These are phyloP conservation scores for Sminthurinus aureus DNA, from an alignment of 2,888 invertebrate genomes.

Conservation along the genomic window DNA sequence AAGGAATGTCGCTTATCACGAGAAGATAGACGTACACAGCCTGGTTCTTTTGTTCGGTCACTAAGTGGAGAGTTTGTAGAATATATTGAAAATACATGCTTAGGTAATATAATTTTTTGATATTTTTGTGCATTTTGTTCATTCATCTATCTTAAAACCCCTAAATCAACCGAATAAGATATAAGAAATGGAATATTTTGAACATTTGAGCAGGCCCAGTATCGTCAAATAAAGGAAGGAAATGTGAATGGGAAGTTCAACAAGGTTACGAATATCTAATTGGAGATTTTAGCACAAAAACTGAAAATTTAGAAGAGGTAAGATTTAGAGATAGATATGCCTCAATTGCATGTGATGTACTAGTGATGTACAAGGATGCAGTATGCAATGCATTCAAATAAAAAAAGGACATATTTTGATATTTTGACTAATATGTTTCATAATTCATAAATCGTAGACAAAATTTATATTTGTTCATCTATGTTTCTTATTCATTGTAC, in stretches of 20 bases:
- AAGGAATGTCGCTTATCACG: conserved; percentile 73
- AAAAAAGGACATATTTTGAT: not conserved
- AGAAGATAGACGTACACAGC: conserved; percentile 77
- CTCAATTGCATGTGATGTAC: not conserved
- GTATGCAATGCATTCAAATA: not conserved
- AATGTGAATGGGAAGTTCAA: conserved; percentile 59
- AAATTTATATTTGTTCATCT: too few species aligned
- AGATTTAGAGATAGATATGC: not conserved
- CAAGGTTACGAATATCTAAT: conserved; percentile 55
- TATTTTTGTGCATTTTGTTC: not conserved
- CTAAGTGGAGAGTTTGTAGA: conserved; percentile 70
- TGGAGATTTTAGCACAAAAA: conserved; percentile 55
- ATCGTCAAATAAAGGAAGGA: conserved; percentile 53
- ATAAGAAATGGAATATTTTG: not conserved
- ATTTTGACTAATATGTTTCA: not conserved
- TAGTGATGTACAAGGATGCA: too few species aligned
- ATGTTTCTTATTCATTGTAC: conserved; percentile 6
- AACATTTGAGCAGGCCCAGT: conserved; percentile 39
- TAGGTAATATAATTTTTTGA: conserved; percentile 40
- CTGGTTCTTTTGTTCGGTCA: conserved; percentile 74
- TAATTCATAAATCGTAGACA: too few species aligned
- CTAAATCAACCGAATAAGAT: too few species aligned
- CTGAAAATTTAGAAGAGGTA: conserved; percentile 56
- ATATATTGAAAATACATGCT: conserved; percentile 84
- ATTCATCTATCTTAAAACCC: too few species aligned